Evolutionary conservation across 2,113 vertebrate genomes (phyloP), one percentile per base, ranked within the genome.

Genomic region (Tenrec ecaudatus): DNA sequence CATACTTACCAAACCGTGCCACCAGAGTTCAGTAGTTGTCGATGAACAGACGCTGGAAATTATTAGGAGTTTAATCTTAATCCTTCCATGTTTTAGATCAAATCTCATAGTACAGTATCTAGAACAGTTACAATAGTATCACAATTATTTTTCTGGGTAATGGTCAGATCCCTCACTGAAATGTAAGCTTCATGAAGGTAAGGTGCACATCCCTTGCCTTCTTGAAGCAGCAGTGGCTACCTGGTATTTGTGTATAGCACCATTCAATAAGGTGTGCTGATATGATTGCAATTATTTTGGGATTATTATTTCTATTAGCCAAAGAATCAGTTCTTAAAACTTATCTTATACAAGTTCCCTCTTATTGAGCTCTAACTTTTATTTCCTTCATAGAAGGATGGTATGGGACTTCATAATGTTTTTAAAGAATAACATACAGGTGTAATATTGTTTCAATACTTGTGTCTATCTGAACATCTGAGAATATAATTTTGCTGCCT

Each of bases 321-420:
- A 66, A 79, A 82, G 20, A 19, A 36, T 36, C 66, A 16, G 11
- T 64, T 84, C 20, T 66, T 66, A 23, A 85, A 58, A 75, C 1
- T 11, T 75, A 80, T 64, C 12, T 33, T 23, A 25, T 85, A 64
- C 3, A 84, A 60, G 1, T 47, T 43, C 20, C 8, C 9, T 1
- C 33, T 66, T 73, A 29, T 83, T 89, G 76, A 86, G 76, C 86
- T 68, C 62, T 71, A 25, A 43, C 53, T 79, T 58, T 75, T 84
- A 62, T 84, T 88, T 38, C 75, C 47, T 78, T 90, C 23, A 66
- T 33, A 71, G 12, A 22, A 82, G 38, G n/a, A 77, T 62, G 2
- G 16, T 66, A 90, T 90, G 64, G 43, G 17, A 90, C 40, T 77
- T 93, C n/a, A 88, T 57, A 19, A 84, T 76, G 2, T 47, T 80